Evolutionary conservation across 2,888 invertebrate genomes (phyloP).

Genomic region (Erebia epiphron): DNA sequence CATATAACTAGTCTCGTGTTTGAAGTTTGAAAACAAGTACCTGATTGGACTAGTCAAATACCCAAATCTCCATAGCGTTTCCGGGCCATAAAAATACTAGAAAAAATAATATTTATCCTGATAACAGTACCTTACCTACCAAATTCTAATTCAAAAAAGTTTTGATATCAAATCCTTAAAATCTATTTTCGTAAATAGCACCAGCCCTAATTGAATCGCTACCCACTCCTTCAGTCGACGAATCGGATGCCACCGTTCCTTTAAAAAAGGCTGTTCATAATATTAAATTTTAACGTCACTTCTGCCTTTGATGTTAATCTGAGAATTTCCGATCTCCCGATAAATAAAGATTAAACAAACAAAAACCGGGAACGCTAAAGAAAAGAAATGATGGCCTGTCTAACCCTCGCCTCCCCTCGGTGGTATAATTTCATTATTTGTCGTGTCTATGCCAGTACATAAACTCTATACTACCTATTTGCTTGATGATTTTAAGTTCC

Average conservation of each 20-base stretch:
- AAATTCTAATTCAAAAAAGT: background rate
- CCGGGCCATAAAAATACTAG: too few species aligned
- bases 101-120: too few species aligned
- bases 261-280: slow-evolving; percentile 38
- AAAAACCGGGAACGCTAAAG: slow-evolving; percentile 48
- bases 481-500: background rate
- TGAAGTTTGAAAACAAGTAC: too few species aligned
- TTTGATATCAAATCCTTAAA: background rate
- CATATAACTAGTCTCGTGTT: too few species aligned
- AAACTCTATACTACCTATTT: slow-evolving; percentile 47
- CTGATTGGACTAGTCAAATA: too few species aligned
- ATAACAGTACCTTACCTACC: too few species aligned
- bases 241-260: slow-evolving; percentile 20
- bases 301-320: slow-evolving; percentile 72
- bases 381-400: slow-evolving; percentile 50
- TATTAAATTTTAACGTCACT: slow-evolving; percentile 64
- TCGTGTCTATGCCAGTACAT: slow-evolving; percentile 51
- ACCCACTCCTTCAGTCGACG: background rate
- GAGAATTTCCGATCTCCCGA: slow-evolving; percentile 60
- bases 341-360: slow-evolving; percentile 74
- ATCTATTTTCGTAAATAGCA: background rate
- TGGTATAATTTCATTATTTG: slow-evolving; percentile 70
- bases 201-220: background rate
- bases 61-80: too few species aligned
- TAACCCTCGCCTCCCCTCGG: slow-evolving; percentile 37